A percentile compares a stretch with the other conserved stretches of the same genome.
Conservation (phyloP, 2,113 vertebrate genomes). For the Cryptotis parvus region DNA sequence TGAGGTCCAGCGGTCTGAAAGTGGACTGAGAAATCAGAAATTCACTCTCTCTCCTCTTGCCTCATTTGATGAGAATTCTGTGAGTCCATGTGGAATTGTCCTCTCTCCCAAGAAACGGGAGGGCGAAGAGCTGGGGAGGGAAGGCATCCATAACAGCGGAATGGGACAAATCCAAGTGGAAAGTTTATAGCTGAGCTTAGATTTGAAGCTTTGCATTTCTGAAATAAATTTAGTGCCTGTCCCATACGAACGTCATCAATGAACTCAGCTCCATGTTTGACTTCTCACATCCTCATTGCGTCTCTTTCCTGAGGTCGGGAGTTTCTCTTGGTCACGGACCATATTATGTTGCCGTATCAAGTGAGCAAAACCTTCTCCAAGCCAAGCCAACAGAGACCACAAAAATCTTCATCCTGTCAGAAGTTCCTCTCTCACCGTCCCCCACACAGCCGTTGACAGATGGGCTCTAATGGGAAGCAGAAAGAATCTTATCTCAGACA, state of each 20-base stretch:
- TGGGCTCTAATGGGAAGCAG: background rate
- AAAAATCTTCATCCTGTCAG: constrained; percentile 9
- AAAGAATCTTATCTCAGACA: constrained; percentile 12
- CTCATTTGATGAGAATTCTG: background rate
- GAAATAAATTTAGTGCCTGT: constrained; percentile 19
- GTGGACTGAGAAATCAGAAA: background rate
- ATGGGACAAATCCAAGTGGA: background rate
- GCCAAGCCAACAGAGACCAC: background rate
- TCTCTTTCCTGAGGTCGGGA: background rate
- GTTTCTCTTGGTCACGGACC: background rate
- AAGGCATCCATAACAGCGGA: background rate
- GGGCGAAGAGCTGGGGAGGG: background rate
- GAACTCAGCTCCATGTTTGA: background rate
- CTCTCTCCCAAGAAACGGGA: background rate
- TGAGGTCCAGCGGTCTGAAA: background rate
- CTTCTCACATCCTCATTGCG: background rate
- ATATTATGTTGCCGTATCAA: background rate
- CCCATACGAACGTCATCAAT: background rate
- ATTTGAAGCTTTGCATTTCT: background rate
- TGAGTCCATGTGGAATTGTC: background rate
- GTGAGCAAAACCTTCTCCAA: background rate
- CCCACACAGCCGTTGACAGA: background rate
- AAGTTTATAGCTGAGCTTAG: background rate
- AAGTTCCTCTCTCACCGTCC: background rate
- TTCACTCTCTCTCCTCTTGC: too few species aligned